Percentiles rank a stretch among this genome's conserved stretches.
These are phyloP conservation scores for Allophyes oxyacanthae DNA, from an alignment of 2,888 invertebrate genomes.

Conservation along the genomic window DNA sequence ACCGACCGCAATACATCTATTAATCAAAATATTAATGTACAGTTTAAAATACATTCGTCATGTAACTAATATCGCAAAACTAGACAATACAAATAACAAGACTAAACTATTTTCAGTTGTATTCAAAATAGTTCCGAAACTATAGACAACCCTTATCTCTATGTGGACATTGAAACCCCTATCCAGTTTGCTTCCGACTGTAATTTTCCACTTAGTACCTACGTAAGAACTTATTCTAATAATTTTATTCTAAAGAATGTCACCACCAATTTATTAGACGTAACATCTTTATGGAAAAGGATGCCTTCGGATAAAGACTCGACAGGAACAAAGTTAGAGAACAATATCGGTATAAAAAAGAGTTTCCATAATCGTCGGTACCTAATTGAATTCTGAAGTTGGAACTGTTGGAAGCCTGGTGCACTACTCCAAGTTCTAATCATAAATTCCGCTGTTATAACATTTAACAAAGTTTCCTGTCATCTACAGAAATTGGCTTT, in stretches of 20 bases:
- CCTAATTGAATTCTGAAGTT: slow-evolving; percentile 72
- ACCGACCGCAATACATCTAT: not conserved
- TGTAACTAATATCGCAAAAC: no score
- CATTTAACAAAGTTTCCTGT: slow-evolving; percentile 78
- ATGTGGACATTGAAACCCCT: not conserved
- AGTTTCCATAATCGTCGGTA: slow-evolving; percentile 61
- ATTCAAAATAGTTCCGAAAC: not conserved
- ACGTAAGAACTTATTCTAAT: not conserved
- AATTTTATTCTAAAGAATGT: slow-evolving; percentile 1
- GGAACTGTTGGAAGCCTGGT: slow-evolving; percentile 58
- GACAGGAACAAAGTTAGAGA: slow-evolving; percentile 35
- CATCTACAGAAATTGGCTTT: slow-evolving; percentile 75
- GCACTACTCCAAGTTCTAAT: slow-evolving; percentile 70
- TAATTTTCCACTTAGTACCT: not conserved
- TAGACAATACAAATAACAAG: not conserved
- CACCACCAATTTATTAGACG: slow-evolving; percentile 19
- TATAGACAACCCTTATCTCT: not conserved
- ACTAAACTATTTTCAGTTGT: not conserved
- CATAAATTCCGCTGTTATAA: slow-evolving; percentile 77
- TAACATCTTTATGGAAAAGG: slow-evolving; percentile 16
- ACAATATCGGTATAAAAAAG: slow-evolving; percentile 42
- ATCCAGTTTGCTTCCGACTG: not conserved
- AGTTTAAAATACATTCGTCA: not conserved
- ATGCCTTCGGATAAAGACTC: slow-evolving; percentile 42
- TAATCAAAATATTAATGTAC: not conserved